phyloP scores from a whole-genome alignment of 2,888 invertebrate species.

The Priocnemis perturbator region DNA sequence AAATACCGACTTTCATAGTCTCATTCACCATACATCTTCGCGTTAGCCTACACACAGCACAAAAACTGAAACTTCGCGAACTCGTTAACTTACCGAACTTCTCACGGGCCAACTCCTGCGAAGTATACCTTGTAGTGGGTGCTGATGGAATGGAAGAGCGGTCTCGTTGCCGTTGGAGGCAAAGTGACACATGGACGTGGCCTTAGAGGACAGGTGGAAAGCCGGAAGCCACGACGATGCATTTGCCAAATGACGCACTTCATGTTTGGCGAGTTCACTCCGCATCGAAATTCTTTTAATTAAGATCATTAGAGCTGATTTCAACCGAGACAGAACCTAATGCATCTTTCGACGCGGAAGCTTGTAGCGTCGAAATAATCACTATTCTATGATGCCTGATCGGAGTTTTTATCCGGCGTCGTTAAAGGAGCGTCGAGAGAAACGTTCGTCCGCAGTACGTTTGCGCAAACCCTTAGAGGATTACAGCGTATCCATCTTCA shows the following conservation, averaged over 20 bases:
- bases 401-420: no score
- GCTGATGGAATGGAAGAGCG: constrained; percentile 26
- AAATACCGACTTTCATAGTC: background rate
- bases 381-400: no score
- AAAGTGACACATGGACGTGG: constrained; percentile 32
- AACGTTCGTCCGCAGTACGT: background rate
- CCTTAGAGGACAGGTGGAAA: constrained; percentile 44
- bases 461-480: no score
- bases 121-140: constrained; percentile 26
- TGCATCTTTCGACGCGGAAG: no score
- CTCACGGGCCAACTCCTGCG: constrained; percentile 1
- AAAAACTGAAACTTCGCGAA: background rate
- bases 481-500: constrained; percentile 4
- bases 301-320: constrained; percentile 14
- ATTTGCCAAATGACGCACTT: constrained; percentile 46
- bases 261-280: constrained; percentile 15
- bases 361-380: no score
- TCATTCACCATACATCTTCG: no score
- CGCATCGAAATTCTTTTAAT: constrained; percentile 11
- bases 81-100: background rate
- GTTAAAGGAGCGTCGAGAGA: background rate
- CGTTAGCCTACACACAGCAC: no score
- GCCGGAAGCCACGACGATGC: constrained; percentile 37
- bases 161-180: background rate
- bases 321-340: background rate